A percentile compares a stretch with the other conserved stretches of the same genome.
Evolutionary conservation across 2,113 vertebrate genomes (phyloP).

Genomic region (Carlito syrichta): DNA sequence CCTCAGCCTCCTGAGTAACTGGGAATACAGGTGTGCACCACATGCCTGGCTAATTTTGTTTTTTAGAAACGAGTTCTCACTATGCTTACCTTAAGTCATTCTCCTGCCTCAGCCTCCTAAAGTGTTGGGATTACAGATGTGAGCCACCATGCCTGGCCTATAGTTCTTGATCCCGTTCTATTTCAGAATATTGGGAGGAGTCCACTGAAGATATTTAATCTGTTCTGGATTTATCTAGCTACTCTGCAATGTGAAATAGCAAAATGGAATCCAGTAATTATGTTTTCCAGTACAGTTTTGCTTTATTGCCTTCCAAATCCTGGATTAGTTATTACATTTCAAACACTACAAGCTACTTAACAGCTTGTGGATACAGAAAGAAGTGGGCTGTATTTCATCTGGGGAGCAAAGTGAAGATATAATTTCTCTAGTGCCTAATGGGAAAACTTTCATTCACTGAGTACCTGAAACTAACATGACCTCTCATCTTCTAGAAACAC

Average conservation of each 20-base stretch:
- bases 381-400: background rate
- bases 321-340: background rate
- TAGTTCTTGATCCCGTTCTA: background rate
- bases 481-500: background rate
- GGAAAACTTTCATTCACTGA: background rate
- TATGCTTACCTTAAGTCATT: no score
- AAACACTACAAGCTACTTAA: background rate
- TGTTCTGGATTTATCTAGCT: background rate
- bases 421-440: background rate
- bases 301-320: background rate
- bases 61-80: no score
- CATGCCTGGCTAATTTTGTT: no score
- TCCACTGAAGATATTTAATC: background rate
- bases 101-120: no score
- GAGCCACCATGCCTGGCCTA: no score
- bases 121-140: no score
- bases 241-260: background rate
- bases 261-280: background rate
- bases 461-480: no score
- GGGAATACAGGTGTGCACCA: no score
- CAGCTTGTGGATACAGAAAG: background rate
- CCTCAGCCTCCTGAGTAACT: no score
- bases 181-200: background rate
- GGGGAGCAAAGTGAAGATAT: background rate
- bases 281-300: background rate